phyloP scores from a whole-genome alignment of 2,113 vertebrate species.

The Cepphus grylle region DNA sequence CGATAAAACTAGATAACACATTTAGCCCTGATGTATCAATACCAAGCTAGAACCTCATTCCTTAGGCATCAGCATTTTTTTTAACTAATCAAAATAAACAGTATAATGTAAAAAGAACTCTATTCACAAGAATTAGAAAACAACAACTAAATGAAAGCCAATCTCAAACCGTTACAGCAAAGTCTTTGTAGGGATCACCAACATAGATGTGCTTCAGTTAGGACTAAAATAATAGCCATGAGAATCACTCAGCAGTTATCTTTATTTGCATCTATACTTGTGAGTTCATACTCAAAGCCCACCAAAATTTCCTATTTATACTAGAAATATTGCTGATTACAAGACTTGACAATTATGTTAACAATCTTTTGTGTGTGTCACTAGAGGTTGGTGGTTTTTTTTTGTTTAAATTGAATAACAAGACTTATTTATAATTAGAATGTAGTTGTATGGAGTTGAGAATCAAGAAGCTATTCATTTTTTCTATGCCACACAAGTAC shows the following conservation, averaged over 20 bases:
- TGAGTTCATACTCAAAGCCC: not conserved
- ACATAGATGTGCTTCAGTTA: not conserved
- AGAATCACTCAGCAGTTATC: not conserved
- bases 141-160: not conserved
- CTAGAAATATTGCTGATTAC: not conserved
- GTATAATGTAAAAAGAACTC: not conserved
- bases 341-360: not conserved
- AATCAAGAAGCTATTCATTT: not conserved
- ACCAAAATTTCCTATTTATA: not conserved
- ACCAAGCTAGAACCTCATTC: not conserved
- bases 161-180: not conserved
- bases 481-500: not conserved
- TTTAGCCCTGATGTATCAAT: not conserved
- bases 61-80: not conserved
- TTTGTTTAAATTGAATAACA: not conserved
- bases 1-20: not conserved
- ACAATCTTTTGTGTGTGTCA: not conserved
- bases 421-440: not conserved
- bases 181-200: not conserved
- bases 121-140: not conserved
- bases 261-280: not conserved
- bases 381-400: not conserved
- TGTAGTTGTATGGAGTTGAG: not conserved
- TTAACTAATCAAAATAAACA: not conserved
- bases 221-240: not conserved